Evolutionary conservation across 2,797 vertebrate species (phyloP).

Genomic region (Graptemys geographica): DNA sequence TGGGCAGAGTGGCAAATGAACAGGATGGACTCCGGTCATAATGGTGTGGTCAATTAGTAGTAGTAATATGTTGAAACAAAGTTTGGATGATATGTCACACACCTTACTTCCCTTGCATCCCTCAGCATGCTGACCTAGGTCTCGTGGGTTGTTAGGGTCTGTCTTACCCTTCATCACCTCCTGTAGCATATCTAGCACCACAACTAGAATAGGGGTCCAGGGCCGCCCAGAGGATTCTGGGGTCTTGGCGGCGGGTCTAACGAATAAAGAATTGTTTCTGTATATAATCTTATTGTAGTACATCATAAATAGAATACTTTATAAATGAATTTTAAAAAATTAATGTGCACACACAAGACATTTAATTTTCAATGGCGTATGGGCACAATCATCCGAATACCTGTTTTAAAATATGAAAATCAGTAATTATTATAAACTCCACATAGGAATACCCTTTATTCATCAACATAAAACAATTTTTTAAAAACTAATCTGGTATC

Average conservation of each 20-base stretch:
- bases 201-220: not conserved
- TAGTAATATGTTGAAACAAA: not conserved
- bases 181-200: too few relatives aligned
- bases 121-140: not conserved
- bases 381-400: not conserved
- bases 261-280: rapidly evolving
- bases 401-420: not conserved
- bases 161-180: not conserved
- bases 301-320: not conserved
- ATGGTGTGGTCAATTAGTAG: not conserved
- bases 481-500: not conserved
- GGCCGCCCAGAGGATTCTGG: too few relatives aligned
- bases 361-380: not conserved
- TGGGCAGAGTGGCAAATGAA: not conserved
- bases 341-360: not conserved
- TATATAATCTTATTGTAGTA: not conserved
- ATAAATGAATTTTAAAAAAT: not conserved
- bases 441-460: not conserved
- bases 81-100: not conserved
- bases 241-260: not conserved
- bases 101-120: not conserved
- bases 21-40: not conserved
- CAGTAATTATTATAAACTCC: not conserved
- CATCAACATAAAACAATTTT: not conserved
- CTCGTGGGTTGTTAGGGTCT: not conserved